phyloP scores from a whole-genome alignment of 2,113 vertebrate genomes.

The Rhipidura dahli region DNA sequence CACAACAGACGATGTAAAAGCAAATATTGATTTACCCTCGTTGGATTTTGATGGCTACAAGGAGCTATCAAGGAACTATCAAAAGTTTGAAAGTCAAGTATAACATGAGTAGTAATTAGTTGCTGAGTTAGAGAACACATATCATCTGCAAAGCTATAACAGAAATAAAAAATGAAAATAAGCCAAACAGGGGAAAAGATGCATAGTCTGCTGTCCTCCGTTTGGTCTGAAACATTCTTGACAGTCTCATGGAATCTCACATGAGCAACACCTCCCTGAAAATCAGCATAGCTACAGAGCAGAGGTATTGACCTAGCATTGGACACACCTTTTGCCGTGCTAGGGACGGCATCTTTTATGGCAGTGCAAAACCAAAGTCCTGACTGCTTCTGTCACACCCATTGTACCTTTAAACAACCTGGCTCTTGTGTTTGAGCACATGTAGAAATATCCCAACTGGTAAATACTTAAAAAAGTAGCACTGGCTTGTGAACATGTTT shows the following conservation, averaged over 20 bases:
- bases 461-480: background rate
- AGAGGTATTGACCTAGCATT: background rate
- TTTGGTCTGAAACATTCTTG: background rate
- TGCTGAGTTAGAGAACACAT: background rate
- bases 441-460: background rate
- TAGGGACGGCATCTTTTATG: background rate
- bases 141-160: background rate
- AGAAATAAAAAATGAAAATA: background rate
- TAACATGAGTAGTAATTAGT: background rate
- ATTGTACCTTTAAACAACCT: background rate
- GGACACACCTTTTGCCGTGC: background rate
- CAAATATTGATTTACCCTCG: slow-evolving; percentile 9
- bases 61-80: background rate
- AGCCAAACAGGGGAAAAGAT: background rate
- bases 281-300: background rate
- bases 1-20: background rate
- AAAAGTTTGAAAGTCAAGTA: slow-evolving; percentile 6
- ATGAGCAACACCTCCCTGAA: background rate
- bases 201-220: background rate
- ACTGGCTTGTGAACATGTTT: background rate
- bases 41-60: slow-evolving; percentile 29
- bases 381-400: background rate
- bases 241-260: background rate
- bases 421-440: background rate
- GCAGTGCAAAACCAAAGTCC: background rate